A percentile compares a stretch with the other conserved stretches of the same genome.
Conservation (phyloP, 2,797 vertebrate species). For the Alfaro cultratus region DNA sequence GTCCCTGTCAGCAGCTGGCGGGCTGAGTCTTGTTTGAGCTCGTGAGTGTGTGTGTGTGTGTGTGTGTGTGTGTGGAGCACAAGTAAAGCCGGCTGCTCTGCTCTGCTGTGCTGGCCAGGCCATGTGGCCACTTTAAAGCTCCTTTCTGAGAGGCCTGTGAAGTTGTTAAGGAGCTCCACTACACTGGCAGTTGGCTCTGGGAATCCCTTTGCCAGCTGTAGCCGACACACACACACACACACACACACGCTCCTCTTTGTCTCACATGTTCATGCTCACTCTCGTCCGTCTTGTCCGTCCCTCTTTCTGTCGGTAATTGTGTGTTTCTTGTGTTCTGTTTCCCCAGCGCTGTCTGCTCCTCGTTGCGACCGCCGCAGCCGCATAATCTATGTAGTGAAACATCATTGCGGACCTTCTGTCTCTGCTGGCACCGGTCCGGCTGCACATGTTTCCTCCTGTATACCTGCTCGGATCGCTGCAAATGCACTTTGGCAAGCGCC, state of each 20-base stretch:
- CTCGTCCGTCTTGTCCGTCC: conserved; percentile 49
- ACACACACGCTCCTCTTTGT: conserved; percentile 52
- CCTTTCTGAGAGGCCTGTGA: conserved; percentile 85
- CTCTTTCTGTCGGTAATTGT: conserved; percentile 54
- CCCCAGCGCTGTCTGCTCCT: conserved; percentile 66
- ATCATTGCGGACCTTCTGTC: conserved; percentile 81
- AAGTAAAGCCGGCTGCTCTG: conserved; percentile 82
- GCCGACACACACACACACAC: conserved; percentile 52
- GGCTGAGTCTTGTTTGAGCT: conserved; percentile 75
- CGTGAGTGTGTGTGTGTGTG: conserved; percentile 58
- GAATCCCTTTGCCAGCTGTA: conserved; percentile 86
- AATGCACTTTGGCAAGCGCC: conserved; percentile 74
- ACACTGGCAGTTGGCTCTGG: conserved; percentile 83
- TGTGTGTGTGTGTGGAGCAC: conserved; percentile 69
- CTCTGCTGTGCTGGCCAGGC: conserved; percentile 82
- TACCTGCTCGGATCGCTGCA: conserved; percentile 78
- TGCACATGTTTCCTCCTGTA: conserved; percentile 80
- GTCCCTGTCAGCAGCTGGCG: conserved; percentile 85
- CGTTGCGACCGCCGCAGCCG: conserved; percentile 74
- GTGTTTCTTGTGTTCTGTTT: conserved; percentile 34
- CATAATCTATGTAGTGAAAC: conserved; percentile 83
- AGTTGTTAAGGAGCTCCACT: conserved; percentile 87
- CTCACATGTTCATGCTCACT: conserved; percentile 66
- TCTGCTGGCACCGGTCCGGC: conserved; percentile 76
- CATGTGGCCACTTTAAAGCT: conserved; percentile 87